Evolutionary conservation across 1,140 invertebrate species (phyloP), one percentile per base, ranked within the genome.

Genomic region (Aphaenogaster floridana): DNA sequence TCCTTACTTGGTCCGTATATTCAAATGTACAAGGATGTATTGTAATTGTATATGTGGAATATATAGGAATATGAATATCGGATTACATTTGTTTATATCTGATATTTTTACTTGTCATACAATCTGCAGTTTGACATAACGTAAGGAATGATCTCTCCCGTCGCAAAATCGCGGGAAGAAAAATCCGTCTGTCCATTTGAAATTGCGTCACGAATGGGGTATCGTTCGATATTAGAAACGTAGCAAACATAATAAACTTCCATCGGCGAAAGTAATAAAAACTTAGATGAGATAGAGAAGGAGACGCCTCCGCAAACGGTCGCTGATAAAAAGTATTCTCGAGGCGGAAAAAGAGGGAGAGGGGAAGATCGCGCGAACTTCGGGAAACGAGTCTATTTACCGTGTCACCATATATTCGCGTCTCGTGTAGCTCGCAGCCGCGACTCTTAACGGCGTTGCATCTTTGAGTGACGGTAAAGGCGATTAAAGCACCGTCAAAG

Each of bases 241-340:
- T 42, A 66, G 76, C 83, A 87, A 88, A 89, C 87, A 91, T 88
- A 89, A 91, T 91, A 90, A 92, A 89, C 72, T 71, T 59, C 48
- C 74, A 69, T 71, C 80, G 28, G 59, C 36, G 52, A 86, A 77
- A 91, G 77, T 90, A 89, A 91, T 91, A 91, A 92, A 92, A 91
- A 92, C 69, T 80, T 83, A 64, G 76, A 87, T 64, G 74, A 88
- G 88, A 69, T 68, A 78, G 45, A 81, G 39, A 78, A 45, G 15
- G 36, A 36, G 57, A 63, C 61, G 66, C 42, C 36, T 36, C 8
- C 28, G 59, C 72, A 15, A 36, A 42, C 28, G 59, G 21, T 11
- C 9, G n/a, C 39, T 77, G 83, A 90, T 86, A 86, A 90, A 80
- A 81, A 86, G 71, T 28, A 15, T 77, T 42, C 34, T 72, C 54